phyloP scores from a whole-genome alignment of 1,140 invertebrate species.

The Cherax destructor region DNA sequence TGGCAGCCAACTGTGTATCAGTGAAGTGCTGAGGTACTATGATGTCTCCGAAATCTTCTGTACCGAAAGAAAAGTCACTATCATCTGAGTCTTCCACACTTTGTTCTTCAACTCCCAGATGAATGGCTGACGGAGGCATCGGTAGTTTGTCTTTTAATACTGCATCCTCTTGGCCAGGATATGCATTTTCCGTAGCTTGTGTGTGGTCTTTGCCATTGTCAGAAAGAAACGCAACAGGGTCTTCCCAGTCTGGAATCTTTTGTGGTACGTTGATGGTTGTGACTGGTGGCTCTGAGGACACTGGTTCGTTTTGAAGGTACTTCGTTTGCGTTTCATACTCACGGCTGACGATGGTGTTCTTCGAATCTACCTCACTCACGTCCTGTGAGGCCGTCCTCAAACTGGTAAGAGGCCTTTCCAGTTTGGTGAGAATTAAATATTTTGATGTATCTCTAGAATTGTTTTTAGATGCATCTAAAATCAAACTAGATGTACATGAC shows the following conservation, averaged over 20 bases:
- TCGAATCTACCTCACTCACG: neutral
- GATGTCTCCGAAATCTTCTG: neutral
- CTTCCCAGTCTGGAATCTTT: constrained; percentile 19
- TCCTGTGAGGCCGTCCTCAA: neutral
- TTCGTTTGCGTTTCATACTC: constrained; percentile 10
- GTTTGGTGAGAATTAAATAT: neutral
- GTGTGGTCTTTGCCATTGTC: neutral
- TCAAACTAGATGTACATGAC: neutral
- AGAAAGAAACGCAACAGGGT: constrained; percentile 8
- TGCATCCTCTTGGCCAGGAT: neutral
- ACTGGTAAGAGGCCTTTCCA: too few species aligned
- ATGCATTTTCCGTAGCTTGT: too few species aligned
- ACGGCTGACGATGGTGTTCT: constrained; percentile 6
- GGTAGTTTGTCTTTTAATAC: neutral
- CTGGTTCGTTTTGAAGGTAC: neutral
- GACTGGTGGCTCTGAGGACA: neutral
- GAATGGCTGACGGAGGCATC: neutral
- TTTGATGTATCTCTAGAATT: neutral
- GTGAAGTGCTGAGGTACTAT: neutral
- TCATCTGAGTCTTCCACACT: neutral
- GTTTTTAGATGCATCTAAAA: neutral
- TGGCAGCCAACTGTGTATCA: neutral
- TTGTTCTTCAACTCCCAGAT: neutral
- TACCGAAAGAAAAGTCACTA: neutral
- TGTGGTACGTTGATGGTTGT: neutral